Percentiles rank a stretch among this genome's conserved stretches.
These are phyloP conservation scores for Brotula barbata DNA, from an alignment of 2,797 vertebrate species.

Conservation along the genomic window DNA sequence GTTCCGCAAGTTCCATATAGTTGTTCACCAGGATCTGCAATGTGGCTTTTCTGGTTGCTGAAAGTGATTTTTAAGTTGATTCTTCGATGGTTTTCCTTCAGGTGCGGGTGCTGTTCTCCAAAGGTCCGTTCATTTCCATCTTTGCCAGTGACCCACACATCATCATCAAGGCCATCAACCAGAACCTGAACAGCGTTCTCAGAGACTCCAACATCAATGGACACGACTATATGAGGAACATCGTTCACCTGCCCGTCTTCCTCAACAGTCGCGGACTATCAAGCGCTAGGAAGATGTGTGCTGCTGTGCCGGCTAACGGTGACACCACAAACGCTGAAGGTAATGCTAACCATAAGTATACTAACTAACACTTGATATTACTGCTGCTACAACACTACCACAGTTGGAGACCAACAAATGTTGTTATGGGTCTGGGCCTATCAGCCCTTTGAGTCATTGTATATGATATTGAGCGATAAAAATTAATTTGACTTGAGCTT, in stretches of 20 bases:
- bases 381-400: no score
- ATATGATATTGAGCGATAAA: no score
- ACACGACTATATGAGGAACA: conserved; percentile 97
- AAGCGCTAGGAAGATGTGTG: conserved; percentile 85
- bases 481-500: no score
- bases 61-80: background rate
- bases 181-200: conserved; percentile 95
- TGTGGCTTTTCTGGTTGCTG: no score
- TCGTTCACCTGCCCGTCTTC: conserved; percentile 95
- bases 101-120: conserved; percentile 95
- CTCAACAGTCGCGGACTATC: conserved; percentile 93
- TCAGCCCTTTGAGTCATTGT: no score
- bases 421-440: no score
- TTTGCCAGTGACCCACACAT: conserved; percentile 98
- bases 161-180: conserved; percentile 98
- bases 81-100: conserved; percentile 48
- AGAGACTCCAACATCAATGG: conserved; percentile 97
- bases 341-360: conserved; percentile 41
- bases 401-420: no score
- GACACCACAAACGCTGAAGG: conserved; percentile 83
- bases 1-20: no score
- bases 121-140: conserved; percentile 96
- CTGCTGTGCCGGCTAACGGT: conserved; percentile 81
- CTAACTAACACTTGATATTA: no score
- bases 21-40: no score